Evolutionary conservation across 2,888 invertebrate genomes (phyloP), one percentile per base, ranked within the genome.

Genomic region (Lycophotia porphyrea): DNA sequence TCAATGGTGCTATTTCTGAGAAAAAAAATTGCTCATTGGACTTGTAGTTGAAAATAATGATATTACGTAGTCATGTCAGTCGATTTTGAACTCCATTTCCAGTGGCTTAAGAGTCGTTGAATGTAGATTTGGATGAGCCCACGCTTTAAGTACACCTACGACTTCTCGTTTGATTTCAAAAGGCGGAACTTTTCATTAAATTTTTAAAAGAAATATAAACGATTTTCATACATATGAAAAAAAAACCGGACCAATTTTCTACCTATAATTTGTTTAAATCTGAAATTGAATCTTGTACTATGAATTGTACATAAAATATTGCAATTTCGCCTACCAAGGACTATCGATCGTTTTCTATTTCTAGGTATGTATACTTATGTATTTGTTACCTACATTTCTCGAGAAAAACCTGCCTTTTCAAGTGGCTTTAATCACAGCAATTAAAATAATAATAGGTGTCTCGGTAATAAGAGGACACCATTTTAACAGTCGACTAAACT

Each of bases 361-460:
- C n/a, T 39, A 61, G 34, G 34, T 61, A 18, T n/a, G 15, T 63
- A 39, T 39, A 39, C 9, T 31, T 21, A 34, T 21, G 63, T 69
- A 36, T 79, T 60, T 67, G 27, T 79, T 63, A 74, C 65, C 64
- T 78, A 67, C 71, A 78, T 86, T 87, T 88, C 76, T 68, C 80
- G 76, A 71, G 81, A 84, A 87, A 87, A 87, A 85, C 71, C 81
- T 68, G 72, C 24, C 60, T n/a, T 73, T 76, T 66, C 42, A 78
- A 76, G 71, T 80, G 80, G 34, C 58, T 77, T 65, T 87, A 90
- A 88, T 88, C 67, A 84, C 85, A 36, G 82, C 88, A 87, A 90
- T 93, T 93, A 91, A 85, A 85, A 77, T 87, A 90, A 91, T 85
- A 78, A 83, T 76, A 72, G 78, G 74, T 49, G 85, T 87, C 86